A percentile compares a stretch with the other conserved stretches of the same genome.
phyloP scores from a whole-genome alignment of 2,888 invertebrate species.

The Drosophila villosipedis region DNA sequence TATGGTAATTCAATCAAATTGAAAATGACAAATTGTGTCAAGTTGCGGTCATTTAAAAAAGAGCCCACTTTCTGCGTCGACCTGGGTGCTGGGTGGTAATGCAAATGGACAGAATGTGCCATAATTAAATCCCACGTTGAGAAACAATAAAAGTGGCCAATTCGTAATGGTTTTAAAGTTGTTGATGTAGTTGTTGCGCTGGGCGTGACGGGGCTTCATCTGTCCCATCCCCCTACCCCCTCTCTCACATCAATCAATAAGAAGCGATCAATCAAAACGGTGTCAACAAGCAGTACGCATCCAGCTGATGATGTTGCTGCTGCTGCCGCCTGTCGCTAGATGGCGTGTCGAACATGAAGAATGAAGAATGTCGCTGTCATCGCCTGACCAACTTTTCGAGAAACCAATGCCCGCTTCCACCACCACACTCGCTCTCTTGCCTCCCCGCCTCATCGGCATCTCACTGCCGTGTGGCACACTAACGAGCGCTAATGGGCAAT shows the following conservation, averaged over 20 bases:
- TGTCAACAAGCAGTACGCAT: slow-evolving; percentile 63
- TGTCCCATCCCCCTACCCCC: neutral
- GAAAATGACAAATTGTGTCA: slow-evolving; percentile 80
- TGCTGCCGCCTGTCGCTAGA: slow-evolving; percentile 64
- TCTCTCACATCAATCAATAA: slow-evolving; percentile 68
- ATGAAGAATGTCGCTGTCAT: slow-evolving; percentile 66
- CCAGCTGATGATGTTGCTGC: slow-evolving; percentile 45
- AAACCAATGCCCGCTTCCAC: neutral
- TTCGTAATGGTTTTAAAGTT: slow-evolving; percentile 64
- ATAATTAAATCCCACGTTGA: slow-evolving; percentile 67
- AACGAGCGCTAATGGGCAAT: slow-evolving; percentile 74
- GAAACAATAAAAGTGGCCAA: slow-evolving; percentile 70
- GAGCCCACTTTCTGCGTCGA: neutral
- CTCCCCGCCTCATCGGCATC: neutral
- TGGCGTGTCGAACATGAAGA: slow-evolving; percentile 74
- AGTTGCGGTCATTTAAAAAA: slow-evolving; percentile 61
- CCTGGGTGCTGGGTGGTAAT: slow-evolving; percentile 4
- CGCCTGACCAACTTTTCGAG: slow-evolving; percentile 55
- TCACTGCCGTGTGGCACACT: slow-evolving; percentile 24
- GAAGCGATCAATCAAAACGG: slow-evolving; percentile 70
- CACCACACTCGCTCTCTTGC: neutral
- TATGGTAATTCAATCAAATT: slow-evolving; percentile 80
- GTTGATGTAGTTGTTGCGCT: neutral
- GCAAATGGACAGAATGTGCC: slow-evolving; percentile 32
- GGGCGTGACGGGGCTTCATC: slow-evolving; percentile 2